Conservation (phyloP, 2,797 vertebrate genomes). For the Tamandua tetradactyla region DNA sequence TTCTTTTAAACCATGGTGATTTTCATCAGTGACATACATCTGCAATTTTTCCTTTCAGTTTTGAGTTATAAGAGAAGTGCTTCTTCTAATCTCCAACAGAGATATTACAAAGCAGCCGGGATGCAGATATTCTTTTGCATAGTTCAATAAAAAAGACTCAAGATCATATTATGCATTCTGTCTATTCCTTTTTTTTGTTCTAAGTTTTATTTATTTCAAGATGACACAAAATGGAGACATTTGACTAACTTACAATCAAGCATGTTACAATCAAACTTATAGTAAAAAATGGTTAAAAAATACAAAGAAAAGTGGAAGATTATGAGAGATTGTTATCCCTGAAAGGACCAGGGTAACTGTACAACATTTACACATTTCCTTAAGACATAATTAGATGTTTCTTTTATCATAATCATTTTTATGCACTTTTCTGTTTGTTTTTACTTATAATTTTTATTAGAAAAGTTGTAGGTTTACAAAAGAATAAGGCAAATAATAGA, state of each 20-base stretch:
- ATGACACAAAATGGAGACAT: background rate
- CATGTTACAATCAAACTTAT: background rate
- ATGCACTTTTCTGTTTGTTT: background rate
- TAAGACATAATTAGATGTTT: background rate
- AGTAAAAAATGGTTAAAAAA: background rate
- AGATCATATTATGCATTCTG: background rate
- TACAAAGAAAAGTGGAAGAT: background rate
- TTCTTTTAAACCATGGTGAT: background rate
- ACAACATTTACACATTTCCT: background rate
- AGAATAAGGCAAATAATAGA: too few species aligned
- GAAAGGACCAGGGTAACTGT: background rate
- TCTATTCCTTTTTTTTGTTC: background rate
- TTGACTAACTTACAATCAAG: background rate
- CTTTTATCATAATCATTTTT: constrained; percentile 11
- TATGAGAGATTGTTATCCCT: background rate
- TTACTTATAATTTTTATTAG: too few species aligned
- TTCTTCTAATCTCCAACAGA: background rate
- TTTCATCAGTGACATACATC: background rate
- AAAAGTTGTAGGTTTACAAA: too few species aligned
- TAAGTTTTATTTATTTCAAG: background rate
- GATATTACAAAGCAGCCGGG: background rate
- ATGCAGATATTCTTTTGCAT: background rate
- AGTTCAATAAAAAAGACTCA: background rate
- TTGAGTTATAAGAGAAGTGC: background rate
- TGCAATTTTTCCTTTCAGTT: background rate